phyloP scores from a whole-genome alignment of 2,888 invertebrate genomes.

The Alviniconcha strummeri region DNA sequence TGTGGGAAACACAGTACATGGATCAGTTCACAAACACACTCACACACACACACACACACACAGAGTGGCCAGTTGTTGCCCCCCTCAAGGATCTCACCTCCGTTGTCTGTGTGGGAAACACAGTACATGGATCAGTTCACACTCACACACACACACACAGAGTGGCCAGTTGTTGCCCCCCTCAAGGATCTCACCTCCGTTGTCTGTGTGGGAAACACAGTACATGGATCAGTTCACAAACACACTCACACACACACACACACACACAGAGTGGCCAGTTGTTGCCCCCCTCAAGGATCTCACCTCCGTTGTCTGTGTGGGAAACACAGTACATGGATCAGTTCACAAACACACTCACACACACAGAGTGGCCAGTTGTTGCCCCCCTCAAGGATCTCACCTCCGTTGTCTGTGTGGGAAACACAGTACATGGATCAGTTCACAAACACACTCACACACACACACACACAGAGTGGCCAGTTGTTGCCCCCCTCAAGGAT shows the following conservation, averaged over 20 bases:
- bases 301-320: constrained; percentile 61
- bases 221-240: neutral
- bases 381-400: constrained; percentile 66
- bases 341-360: neutral
- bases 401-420: constrained; percentile 54
- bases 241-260: neutral
- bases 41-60: constrained; percentile 18
- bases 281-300: constrained; percentile 60
- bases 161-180: constrained; percentile 53
- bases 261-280: neutral
- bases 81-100: constrained; percentile 67
- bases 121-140: neutral
- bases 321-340: neutral
- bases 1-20: neutral
- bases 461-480: constrained; percentile 61
- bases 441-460: neutral
- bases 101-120: constrained; percentile 44
- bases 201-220: neutral
- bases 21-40: neutral
- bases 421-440: too few species aligned
- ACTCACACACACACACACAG: constrained; percentile 16
- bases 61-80: constrained; percentile 33
- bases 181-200: constrained; percentile 67
- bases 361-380: constrained; percentile 67
- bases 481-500: constrained; percentile 68